Conservation (phyloP, 2,797 vertebrate species). For the Monodelphis domestica region DNA sequence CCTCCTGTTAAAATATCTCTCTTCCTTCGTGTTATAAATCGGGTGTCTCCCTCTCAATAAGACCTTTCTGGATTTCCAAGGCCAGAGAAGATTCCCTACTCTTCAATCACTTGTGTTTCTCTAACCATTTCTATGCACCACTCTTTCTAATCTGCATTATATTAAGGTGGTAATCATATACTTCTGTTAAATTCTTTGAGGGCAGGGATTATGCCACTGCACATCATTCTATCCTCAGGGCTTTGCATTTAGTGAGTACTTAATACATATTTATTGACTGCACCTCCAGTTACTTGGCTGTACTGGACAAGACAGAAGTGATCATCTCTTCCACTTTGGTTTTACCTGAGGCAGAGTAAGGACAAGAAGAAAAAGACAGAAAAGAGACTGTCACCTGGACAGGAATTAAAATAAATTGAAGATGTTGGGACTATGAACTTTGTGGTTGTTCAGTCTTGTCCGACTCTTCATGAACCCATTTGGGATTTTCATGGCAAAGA, state of each 20-base stretch:
- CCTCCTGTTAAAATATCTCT: neutral
- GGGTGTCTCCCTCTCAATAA: neutral
- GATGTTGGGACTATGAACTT: neutral
- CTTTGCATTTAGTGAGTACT: conserved; percentile 4
- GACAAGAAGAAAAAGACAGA: neutral
- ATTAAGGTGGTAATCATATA: neutral
- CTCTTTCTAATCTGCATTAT: neutral
- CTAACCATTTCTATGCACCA: neutral
- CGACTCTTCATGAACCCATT: no score
- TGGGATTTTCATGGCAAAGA: no score
- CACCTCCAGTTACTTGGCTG: conserved; percentile 32
- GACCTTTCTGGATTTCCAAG: neutral
- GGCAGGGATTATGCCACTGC: neutral
- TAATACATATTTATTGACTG: neutral
- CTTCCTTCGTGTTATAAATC: neutral
- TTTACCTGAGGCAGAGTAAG: neutral
- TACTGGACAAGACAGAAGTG: neutral
- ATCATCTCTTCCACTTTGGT: neutral
- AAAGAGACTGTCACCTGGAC: neutral
- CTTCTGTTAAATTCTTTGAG: neutral
- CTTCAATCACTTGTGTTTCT: neutral
- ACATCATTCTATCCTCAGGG: neutral
- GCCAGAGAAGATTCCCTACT: neutral
- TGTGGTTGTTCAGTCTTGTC: no score
- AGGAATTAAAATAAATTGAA: neutral